Evolutionary conservation across 2,797 vertebrate genomes (phyloP).

Genomic region (Ibycter americanus): DNA sequence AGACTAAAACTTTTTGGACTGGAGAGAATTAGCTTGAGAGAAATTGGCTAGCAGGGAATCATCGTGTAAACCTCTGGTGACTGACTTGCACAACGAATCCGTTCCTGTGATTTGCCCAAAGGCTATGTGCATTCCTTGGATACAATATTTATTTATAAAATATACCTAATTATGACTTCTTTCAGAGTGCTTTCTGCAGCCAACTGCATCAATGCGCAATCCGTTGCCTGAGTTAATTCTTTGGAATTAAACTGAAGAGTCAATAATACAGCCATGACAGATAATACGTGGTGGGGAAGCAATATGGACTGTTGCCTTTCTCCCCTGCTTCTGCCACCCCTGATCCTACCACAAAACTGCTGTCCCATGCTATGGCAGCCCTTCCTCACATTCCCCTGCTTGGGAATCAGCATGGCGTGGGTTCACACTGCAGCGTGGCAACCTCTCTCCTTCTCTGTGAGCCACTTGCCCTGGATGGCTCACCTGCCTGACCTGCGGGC

Average conservation of each 20-base stretch:
- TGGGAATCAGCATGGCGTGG: not conserved
- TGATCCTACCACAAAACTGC: not conserved
- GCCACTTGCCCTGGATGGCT: fast-evolving
- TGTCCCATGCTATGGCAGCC: not conserved
- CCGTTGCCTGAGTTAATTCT: not conserved
- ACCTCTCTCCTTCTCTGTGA: not conserved
- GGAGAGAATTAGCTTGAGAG: not conserved
- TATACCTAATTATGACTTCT: not conserved
- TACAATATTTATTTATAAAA: not conserved
- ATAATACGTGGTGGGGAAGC: not conserved
- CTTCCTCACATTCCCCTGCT: not conserved
- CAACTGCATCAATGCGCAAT: not conserved
- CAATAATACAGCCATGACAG: not conserved
- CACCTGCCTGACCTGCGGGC: not conserved
- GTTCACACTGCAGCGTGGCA: not conserved
- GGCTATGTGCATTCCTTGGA: not conserved
- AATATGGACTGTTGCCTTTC: fast-evolving
- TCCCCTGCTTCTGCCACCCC: not conserved
- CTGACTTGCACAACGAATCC: not conserved
- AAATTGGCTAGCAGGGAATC: not conserved
- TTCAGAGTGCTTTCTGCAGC: not conserved
- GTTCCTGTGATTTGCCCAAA: not conserved
- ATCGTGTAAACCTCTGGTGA: not conserved
- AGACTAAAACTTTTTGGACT: not conserved
- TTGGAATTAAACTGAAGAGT: not conserved